Evolutionary conservation across 2,888 invertebrate species (phyloP), one percentile per base, ranked within the genome.

Genomic region (Nomada ruficornis): DNA sequence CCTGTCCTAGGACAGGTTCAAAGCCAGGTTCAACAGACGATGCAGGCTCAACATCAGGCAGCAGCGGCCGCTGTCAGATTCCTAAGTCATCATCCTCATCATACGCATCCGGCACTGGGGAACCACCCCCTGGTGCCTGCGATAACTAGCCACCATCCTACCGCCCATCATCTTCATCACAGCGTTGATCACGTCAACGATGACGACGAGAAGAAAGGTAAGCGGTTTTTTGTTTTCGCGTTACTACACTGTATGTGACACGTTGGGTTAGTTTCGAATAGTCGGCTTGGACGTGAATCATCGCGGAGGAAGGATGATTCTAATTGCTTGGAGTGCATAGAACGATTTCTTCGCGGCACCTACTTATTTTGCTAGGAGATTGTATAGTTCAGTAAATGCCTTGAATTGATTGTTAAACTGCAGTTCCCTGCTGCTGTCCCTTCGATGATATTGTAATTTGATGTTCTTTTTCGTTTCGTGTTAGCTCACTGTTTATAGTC

Each of bases 161-260:
- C 88, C 50, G 87, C 90, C 18, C 93, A 93, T 87, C 93, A 92
- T 84, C 88, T 92, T 78, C 92, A 92, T 86, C 94, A 93, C 72
- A 79, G 82, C 20, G 70, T 80, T 23, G 93, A 92, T 79, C 93
- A 92, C 80, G 91, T 88, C 69, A 93, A 93, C 75, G 94, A 94
- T 59, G 94, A 94, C 47, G 94, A 94, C 82, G 93, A 93, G 74
- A 94, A 94, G 84, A 94, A 94, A 92, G 94, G 94, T 93, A 87
- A 87, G 88, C 50, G 54, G 20, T 47, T 29, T 64, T 73, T 54
- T 67, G 15, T n/a, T 57, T 64, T n/a, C 29, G 18, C 59, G 55
- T 44, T 73, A 18, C n/a, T 42, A 55, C 18, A 11, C 29, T 36
- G 5, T 20, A 11, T 2, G 11, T 42, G 23, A 57, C 57, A 13